These are phyloP conservation scores for Desmodus rotundus DNA, from an alignment of 2,113 vertebrate genomes.

Conservation along the genomic window DNA sequence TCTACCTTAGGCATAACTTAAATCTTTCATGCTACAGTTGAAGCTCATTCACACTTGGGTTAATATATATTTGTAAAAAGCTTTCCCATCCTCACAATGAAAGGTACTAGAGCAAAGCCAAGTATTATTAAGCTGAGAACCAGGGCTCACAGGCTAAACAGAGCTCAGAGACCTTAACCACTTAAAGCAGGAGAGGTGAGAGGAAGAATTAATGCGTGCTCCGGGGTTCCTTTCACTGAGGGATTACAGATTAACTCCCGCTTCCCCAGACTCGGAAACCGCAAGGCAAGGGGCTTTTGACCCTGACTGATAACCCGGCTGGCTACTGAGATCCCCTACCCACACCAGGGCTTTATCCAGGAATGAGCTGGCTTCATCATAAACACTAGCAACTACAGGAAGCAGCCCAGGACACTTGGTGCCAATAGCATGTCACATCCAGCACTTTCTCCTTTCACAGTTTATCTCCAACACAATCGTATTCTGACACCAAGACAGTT, in stretches of 20 bases:
- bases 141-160: conserved; percentile 71
- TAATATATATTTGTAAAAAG: conserved; percentile 59
- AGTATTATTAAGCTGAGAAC: conserved; percentile 68
- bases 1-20: conserved; percentile 38
- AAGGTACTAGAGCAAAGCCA: conserved; percentile 70
- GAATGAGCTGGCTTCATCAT: conserved; percentile 25
- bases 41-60: conserved; percentile 47
- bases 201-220: conserved; percentile 66
- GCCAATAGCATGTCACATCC: conserved; percentile 79
- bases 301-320: conserved; percentile 52
- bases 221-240: conserved; percentile 62
- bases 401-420: conserved; percentile 53
- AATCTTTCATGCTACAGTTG: conserved; percentile 11
- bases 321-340: conserved; percentile 31
- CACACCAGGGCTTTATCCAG: conserved; percentile 43
- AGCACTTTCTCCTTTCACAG: conserved; percentile 76
- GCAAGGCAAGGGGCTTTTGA: conserved; percentile 50
- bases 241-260: conserved; percentile 74
- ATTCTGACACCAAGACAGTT: conserved; percentile 80
- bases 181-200: conserved; percentile 71
- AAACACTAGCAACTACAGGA: conserved; percentile 40
- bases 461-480: conserved; percentile 83
- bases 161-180: conserved; percentile 73
- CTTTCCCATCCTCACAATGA: conserved; percentile 51
- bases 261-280: conserved; percentile 57